Conservation (phyloP, 23 tunicate genomes). For the Ciona savignyi region DNA sequence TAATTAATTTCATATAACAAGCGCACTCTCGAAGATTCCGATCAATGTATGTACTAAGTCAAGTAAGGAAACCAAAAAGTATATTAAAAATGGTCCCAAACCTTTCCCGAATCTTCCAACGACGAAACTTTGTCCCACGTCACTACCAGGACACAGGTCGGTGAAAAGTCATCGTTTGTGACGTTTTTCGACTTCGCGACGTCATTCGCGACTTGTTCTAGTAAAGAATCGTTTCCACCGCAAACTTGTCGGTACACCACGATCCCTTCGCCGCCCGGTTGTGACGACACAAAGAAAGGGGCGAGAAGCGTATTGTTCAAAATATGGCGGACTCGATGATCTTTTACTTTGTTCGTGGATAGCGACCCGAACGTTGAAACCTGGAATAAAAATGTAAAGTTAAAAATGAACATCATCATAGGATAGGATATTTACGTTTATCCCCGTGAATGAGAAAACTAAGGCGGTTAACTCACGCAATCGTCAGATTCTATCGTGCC, state of each 20-base stretch:
- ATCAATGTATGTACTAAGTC: too few relatives aligned
- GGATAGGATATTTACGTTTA: too few relatives aligned
- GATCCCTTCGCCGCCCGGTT: neutral
- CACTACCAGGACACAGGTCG: neutral
- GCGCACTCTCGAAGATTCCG: too few relatives aligned
- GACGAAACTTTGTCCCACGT: neutral
- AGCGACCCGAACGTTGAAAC: neutral
- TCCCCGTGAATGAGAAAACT: too few relatives aligned
- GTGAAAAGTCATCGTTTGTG: neutral
- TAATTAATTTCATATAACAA: neutral
- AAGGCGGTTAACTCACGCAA: too few relatives aligned
- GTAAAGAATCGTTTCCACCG: neutral
- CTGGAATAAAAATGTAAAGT: neutral
- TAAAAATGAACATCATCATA: too few relatives aligned
- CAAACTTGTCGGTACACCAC: neutral
- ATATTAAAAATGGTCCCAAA: too few relatives aligned
- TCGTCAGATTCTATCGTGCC: too few relatives aligned
- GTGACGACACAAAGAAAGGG: neutral
- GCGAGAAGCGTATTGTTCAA: neutral
- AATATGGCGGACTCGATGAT: neutral
- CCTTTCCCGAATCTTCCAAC: neutral
- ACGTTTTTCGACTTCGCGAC: neutral
- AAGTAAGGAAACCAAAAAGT: too few relatives aligned
- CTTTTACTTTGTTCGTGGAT: neutral
- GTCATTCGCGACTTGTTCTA: neutral